These are phyloP conservation scores for Flexamia atlantica DNA, from an alignment of 2,888 invertebrate genomes.

Conservation along the genomic window DNA sequence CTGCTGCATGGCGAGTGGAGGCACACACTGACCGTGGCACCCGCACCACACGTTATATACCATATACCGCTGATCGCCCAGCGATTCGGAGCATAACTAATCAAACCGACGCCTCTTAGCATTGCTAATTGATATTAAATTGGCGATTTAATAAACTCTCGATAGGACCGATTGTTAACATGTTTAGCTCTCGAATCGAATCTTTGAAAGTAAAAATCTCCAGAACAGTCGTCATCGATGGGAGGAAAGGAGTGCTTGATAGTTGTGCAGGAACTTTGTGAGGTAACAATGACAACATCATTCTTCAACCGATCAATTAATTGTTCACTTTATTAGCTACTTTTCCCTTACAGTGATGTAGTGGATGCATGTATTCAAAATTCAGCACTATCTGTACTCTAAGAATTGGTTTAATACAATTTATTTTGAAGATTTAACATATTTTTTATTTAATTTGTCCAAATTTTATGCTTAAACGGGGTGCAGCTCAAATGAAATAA, in stretches of 20 bases:
- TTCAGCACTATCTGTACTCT: no score
- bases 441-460: no score
- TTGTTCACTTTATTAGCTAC: no score
- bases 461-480: no score
- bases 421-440: no score
- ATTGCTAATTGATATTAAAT: constrained; percentile 30
- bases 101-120: constrained; percentile 38
- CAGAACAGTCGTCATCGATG: neutral
- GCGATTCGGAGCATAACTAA: constrained; percentile 62
- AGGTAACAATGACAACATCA: neutral
- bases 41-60: constrained; percentile 26
- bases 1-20: neutral
- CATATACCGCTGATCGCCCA: neutral
- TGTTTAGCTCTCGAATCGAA: neutral
- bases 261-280: neutral
- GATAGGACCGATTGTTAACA: neutral
- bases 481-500: no score
- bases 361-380: no score
- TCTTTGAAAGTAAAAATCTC: neutral
- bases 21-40: constrained; percentile 13
- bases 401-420: no score
- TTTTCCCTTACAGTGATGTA: no score
- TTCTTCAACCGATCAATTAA: no score
- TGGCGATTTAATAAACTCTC: constrained; percentile 27
- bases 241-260: neutral